Evolutionary conservation across 2,888 invertebrate species (phyloP), one percentile per base, ranked within the genome.

Genomic region (Ganaspis brasiliensis): DNA sequence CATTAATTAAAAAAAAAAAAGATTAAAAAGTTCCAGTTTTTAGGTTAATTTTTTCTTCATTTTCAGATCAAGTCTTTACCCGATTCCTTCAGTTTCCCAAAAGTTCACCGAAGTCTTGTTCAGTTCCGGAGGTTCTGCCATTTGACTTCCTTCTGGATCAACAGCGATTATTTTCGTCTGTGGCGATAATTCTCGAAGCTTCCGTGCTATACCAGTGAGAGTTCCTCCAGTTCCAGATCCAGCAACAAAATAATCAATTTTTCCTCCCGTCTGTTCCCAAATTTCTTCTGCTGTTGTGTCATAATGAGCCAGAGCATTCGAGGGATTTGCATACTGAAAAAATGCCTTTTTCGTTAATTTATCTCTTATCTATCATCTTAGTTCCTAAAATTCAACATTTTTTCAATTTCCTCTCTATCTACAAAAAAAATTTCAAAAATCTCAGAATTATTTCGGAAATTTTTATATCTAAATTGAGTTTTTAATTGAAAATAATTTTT

Each of bases 171-270:
- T 93, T 81, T 94, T 92, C 85, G 97, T 97, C 40, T 93, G 92
- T 0, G 98, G 97, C 74, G 94, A 95, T 80, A 95, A 93, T 92
- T 99, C 98, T 91, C 98, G 98, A 77, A 99, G 93, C 92, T 97
- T 98, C 78, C 98, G 94, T 0, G 96, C 98, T 63, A 99, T 94
- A n/a, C 99, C 99, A 6, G 96, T 95, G 9, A 99, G 93, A 0
- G 99, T 98, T 16, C 99, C 99, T 19, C 99, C 98, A 5, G 99
- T 99, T 6, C 99, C 99, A 0, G 98, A 96, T n/a, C 97, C 96
- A 12, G 93, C 87, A 4, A 96, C 94, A 95, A 98, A 96, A 91
- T 89, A 90, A 82, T 99, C 98, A n/a, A 99, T 92, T 87, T 95
- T 94, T 82, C 96, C 96, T 85, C 96, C 95, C 81, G 95, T 95